Evolutionary conservation across 1,140 invertebrate genomes (phyloP), one percentile per base, ranked within the genome.

Genomic region (Drosophila pachea): DNA sequence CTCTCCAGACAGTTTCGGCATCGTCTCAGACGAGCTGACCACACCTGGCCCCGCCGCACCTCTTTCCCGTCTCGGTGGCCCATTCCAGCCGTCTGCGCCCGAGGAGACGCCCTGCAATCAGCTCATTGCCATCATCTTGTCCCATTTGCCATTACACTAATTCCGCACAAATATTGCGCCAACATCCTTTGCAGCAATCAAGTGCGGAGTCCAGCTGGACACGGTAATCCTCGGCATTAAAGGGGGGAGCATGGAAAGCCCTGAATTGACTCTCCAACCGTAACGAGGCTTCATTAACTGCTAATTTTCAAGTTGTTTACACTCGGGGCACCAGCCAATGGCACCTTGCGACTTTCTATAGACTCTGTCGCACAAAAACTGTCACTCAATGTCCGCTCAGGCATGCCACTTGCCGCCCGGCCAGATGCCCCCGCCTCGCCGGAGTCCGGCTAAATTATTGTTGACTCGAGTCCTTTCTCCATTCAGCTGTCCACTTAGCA

Each of bases 251-350:
- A 35, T 6, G 5, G 5, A 16, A 47, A 31, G 3, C 12, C 40
- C 50, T 6, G n/a, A 22, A 22, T 22, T 22, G 22, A 22, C 22
- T 22, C 59, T 31, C 38, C 36, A 45, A 75, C 58, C 73, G 68
- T 76, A 74, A 84, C 76, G 73, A 86, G 81, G 66, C 81, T 84
- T 86, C 70, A 86, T 86, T 86, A 84, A 76, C 73, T 72, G 81
- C 74, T 84, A 84, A 84, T 84, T 84, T 84, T 77, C 74, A 76
- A 84, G 73, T 86, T 84, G 81, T 86, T 84, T 84, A 84, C 76
- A 84, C 70, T 76, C 64, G 22, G 22, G 22, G 1, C 22, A n/a
- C n/a, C 1, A 35, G 61, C 55, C 55, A 67, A 63, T 65, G 66
- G 54, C 77, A 76, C 74, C 65, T 70, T 43, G 73, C 68, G 50